These are phyloP conservation scores for Syngnathoides biaculeatus DNA, from an alignment of 2,113 vertebrate species.

Conservation along the genomic window DNA sequence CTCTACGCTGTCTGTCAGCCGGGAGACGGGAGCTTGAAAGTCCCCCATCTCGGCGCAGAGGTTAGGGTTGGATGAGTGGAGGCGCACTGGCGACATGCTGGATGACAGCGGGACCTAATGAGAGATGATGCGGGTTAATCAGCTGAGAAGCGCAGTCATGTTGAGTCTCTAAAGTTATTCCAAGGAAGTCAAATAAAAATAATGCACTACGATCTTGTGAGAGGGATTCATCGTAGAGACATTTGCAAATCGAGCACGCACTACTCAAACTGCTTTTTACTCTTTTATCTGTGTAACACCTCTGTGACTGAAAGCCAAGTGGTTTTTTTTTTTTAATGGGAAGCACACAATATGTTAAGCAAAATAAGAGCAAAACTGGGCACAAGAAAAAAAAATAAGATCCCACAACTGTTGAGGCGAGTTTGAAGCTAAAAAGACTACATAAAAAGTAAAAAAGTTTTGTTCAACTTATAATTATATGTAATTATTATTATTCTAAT, in stretches of 20 bases:
- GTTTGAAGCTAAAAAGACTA: background rate
- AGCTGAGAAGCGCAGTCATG: background rate
- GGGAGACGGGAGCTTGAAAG: slow-evolving; percentile 82
- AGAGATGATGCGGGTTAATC: slow-evolving; percentile 20
- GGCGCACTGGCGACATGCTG: slow-evolving; percentile 87
- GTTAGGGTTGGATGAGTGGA: slow-evolving; percentile 98
- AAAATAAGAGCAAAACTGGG: slow-evolving; percentile 21
- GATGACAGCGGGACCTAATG: slow-evolving; percentile 89
- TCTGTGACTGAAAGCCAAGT: slow-evolving; percentile 6
- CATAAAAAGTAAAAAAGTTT: too few species aligned
- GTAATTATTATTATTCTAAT: too few species aligned
- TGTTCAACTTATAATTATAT: too few species aligned
- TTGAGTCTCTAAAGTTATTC: background rate
- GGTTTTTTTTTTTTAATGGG: slow-evolving; percentile 6
- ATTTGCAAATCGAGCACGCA: background rate
- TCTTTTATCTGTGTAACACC: background rate
- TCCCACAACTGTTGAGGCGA: background rate
- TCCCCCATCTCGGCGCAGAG: slow-evolving; percentile 90
- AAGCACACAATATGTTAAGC: slow-evolving; percentile 5
- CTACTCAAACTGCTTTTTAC: background rate
- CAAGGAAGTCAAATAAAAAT: background rate
- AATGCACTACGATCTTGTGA: background rate
- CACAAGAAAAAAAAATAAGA: background rate
- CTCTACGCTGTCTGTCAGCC: slow-evolving; percentile 83
- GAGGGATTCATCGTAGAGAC: background rate